These are phyloP conservation scores for Nothura maculosa DNA, from an alignment of 2,797 vertebrate species.

Conservation along the genomic window DNA sequence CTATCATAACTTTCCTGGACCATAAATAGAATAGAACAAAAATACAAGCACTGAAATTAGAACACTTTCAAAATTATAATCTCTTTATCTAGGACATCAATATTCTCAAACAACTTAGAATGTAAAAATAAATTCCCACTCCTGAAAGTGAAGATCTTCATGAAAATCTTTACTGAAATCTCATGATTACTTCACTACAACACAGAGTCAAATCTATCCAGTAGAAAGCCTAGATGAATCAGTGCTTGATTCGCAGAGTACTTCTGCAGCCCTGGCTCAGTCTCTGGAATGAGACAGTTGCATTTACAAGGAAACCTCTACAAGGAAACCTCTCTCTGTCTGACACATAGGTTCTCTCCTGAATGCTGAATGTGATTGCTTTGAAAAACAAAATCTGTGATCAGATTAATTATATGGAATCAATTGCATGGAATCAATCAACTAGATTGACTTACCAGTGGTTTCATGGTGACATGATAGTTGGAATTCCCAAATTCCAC, in stretches of 20 bases:
- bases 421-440: constrained; percentile 16
- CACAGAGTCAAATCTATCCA: background rate
- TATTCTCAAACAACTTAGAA: background rate
- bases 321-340: background rate
- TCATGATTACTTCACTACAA: background rate
- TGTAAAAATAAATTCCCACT: background rate
- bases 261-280: background rate
- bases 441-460: background rate
- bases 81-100: background rate
- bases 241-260: background rate
- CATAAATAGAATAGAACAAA: background rate
- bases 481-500: constrained; percentile 38
- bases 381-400: background rate
- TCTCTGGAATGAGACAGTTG: background rate
- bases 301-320: background rate
- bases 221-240: background rate
- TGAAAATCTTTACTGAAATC: background rate
- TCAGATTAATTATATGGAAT: constrained; percentile 38
- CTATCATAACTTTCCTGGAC: background rate
- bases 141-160: background rate
- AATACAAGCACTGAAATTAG: background rate
- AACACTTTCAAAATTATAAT: constrained; percentile 6
- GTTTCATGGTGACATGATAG: background rate
- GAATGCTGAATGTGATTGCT: background rate
- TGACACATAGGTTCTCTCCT: background rate